phyloP scores from a whole-genome alignment of 2,113 vertebrate genomes.

The Paramisgurnus dabryanus region DNA sequence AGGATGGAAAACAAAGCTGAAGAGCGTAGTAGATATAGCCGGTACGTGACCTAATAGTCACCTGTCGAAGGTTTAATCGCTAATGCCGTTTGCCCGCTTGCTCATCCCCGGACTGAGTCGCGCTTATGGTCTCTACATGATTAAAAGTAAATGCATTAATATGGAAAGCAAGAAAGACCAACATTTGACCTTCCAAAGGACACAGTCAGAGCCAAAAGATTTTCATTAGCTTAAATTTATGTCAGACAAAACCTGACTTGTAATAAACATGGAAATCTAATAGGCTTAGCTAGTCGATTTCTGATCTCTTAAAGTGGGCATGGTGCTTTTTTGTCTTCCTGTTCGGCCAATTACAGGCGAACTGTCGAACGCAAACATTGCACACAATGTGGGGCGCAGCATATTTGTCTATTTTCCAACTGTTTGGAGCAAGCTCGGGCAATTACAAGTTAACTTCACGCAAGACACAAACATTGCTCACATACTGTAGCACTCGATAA shows the following conservation, averaged over 20 bases:
- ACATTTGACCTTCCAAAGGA: constrained; percentile 54
- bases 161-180: constrained; percentile 28
- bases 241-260: background rate
- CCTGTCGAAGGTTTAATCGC: constrained; percentile 31
- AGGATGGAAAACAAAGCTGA: constrained; percentile 28
- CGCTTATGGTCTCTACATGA: background rate
- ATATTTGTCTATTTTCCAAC: background rate
- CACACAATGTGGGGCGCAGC: no score
- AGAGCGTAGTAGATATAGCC: constrained; percentile 23
- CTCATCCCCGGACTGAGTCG: background rate
- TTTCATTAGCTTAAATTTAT: background rate
- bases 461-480: constrained; percentile 1
- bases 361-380: no score
- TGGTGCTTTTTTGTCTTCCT: background rate
- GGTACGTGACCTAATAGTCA: constrained; percentile 24
- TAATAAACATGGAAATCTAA: constrained; percentile 56
- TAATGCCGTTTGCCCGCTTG: background rate
- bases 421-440: background rate
- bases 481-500: background rate
- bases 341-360: no score
- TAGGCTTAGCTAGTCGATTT: constrained; percentile 18
- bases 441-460: background rate
- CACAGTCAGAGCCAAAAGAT: background rate
- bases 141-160: constrained; percentile 44
- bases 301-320: background rate